Percentiles rank a stretch among this genome's conserved stretches.
These are phyloP conservation scores for Hylomyscus alleni DNA, from an alignment of 2,797 vertebrate species.

Conservation along the genomic window DNA sequence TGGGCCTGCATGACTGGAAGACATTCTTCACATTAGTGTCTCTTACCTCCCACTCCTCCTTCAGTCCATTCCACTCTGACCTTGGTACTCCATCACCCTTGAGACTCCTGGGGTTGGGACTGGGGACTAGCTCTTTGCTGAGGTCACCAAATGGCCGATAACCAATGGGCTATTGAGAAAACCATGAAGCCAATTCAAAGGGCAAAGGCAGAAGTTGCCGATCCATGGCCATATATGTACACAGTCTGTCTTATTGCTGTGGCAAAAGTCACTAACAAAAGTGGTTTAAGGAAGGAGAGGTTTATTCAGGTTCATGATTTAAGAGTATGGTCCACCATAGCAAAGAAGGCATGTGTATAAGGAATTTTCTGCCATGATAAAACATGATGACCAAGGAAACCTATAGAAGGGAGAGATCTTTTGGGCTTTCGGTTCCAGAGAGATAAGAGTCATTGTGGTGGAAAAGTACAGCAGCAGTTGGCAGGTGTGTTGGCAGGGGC, in stretches of 20 bases:
- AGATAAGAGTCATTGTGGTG: background rate
- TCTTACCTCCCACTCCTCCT: conserved; percentile 40
- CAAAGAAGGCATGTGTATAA: background rate
- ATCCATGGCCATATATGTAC: background rate
- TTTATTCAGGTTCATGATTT: background rate
- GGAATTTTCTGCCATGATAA: background rate
- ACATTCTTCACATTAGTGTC: conserved; percentile 26
- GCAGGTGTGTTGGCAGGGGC: background rate
- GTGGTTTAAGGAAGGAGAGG: background rate
- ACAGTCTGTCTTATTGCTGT: background rate
- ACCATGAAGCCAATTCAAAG: background rate
- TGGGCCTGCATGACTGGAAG: background rate
- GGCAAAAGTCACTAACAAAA: background rate
- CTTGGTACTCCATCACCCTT: background rate
- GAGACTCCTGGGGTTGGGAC: background rate
- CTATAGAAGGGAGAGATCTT: background rate
- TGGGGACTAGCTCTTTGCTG: background rate
- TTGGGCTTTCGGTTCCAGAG: background rate
- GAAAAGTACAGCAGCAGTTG: background rate
- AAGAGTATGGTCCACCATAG: background rate
- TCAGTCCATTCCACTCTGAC: background rate
- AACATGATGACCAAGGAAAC: background rate
- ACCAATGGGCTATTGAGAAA: background rate
- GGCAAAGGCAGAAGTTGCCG: background rate
- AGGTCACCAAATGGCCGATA: background rate